Conservation (phyloP, 2,797 vertebrate species). For the Crenichthys baileyi region DNA sequence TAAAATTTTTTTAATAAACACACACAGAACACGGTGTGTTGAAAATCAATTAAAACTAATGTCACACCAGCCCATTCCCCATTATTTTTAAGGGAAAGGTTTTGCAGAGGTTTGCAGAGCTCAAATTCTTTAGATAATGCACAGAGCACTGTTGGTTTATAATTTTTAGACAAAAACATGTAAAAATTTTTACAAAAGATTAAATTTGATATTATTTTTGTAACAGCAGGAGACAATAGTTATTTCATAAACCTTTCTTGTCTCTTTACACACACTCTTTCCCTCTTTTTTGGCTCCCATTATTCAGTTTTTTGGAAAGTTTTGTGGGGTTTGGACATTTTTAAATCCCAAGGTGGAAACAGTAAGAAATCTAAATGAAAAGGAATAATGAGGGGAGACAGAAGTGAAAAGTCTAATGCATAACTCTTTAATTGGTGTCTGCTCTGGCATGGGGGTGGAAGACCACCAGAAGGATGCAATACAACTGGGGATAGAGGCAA, state of each 20-base stretch:
- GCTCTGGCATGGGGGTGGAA: constrained; percentile 79
- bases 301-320: constrained; percentile 27
- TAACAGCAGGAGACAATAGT: background rate
- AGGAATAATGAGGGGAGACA: constrained; percentile 74
- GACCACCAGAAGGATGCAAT: constrained; percentile 81
- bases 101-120: background rate
- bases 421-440: constrained; percentile 83
- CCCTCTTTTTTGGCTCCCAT: constrained; percentile 3
- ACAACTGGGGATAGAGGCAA: constrained; percentile 81
- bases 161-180: background rate
- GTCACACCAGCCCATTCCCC: too few species aligned
- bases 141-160: background rate
- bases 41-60: too few species aligned
- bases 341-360: too few species aligned
- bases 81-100: background rate
- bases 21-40: too few species aligned
- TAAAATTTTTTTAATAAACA: too few species aligned
- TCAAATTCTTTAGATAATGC: background rate
- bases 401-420: constrained; percentile 76
- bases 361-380: constrained; percentile 64
- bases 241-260: background rate
- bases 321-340: constrained; percentile 45
- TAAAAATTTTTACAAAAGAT: background rate
- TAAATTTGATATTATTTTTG: background rate
- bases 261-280: background rate